Base-by-base conservation (phyloP, 1,140 invertebrate genomes). In the Drosophila repletoides region DNA sequence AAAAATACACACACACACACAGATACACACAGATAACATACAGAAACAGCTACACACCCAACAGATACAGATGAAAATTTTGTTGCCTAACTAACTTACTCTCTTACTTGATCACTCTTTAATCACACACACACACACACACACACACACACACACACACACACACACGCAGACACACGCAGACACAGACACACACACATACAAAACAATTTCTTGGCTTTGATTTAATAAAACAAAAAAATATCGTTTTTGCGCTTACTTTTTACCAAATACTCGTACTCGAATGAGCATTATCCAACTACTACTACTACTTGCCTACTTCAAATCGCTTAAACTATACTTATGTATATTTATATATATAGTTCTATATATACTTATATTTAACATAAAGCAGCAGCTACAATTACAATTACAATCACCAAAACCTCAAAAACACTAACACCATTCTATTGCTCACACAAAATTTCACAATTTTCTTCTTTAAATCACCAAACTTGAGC, bases 231-330 rank as follows among this genome's bases (percentile, higher is more conserved):
- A n/a, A n/a, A n/a, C n/a, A n/a, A n/a, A n/a, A n/a, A 59, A 45
- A 41, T 58, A 66, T 66, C 43, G 45, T 60, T 66, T 59, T 48
- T 43, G 26, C 19, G 40, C 40, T 43, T 43, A 43, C 19, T 49
- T 63, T 63, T 53, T 61, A 52, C 26, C 58, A 51, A 49, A 38
- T 59, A 61, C 58, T 49, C 46, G 36, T 64, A 72, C 68, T 75
- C 72, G 73, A 76, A 76, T 76, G 74, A 79, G 75, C 75, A 79
- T 79, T 75, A 51, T 80, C 55, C 53, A 72, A 75, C 53, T 77
- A 75, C 15, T 55, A 73, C 45, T 73, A 77, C 51, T 76, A 75
- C 69, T 77, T 76, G 68, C 68, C 68, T 79, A 59, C 65, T 79
- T 74, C 40, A 71, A 72, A 74, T 77, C 65, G 76, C 76, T 79